These are phyloP conservation scores for Synaphobranchus kaupii DNA, from an alignment of 2,797 vertebrate genomes.

Conservation along the genomic window DNA sequence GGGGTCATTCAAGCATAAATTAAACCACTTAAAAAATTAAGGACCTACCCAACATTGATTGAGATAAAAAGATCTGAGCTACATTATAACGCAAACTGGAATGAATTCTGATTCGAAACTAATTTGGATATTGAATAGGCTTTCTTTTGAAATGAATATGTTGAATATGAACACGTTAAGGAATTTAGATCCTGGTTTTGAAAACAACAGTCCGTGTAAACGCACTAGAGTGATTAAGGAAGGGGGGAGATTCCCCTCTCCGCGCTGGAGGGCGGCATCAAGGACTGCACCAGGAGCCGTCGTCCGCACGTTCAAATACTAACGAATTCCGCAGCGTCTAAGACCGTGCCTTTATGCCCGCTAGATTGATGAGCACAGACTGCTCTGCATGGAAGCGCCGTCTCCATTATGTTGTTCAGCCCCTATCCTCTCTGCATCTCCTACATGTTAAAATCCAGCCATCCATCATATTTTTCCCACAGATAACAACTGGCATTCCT, in stretches of 20 bases:
- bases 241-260: neutral
- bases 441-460: neutral
- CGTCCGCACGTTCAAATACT: neutral
- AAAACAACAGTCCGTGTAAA: neutral
- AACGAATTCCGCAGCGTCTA: neutral
- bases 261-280: neutral
- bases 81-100: neutral
- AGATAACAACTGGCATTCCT: constrained; percentile 23
- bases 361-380: neutral
- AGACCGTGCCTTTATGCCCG: neutral
- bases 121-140: neutral
- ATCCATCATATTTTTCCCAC: neutral
- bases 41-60: neutral
- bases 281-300: neutral
- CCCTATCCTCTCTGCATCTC: neutral
- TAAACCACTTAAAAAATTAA: neutral
- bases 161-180: neutral
- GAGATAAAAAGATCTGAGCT: neutral
- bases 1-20: neutral
- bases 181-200: neutral
- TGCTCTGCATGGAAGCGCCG: neutral
- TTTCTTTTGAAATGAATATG: neutral
- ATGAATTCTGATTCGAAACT: neutral
- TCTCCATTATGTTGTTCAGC: neutral
- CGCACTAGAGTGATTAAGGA: neutral